phyloP scores from a whole-genome alignment of 2,888 invertebrate genomes.

The Ectemnius continuus region DNA sequence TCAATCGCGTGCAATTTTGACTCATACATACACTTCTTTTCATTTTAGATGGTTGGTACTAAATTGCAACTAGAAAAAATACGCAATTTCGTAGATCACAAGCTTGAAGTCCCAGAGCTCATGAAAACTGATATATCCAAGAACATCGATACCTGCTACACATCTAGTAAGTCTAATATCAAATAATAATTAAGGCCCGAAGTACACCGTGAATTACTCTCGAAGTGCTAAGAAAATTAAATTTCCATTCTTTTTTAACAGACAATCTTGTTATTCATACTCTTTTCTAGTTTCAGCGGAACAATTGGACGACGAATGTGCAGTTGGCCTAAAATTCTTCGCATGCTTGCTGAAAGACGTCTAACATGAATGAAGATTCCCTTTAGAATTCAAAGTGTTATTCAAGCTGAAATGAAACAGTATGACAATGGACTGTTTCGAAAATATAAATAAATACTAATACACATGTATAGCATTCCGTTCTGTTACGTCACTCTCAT shows the following conservation, averaged over 20 bases:
- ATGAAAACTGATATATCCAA: neutral
- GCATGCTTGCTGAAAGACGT: neutral
- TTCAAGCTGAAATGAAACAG: too few species aligned
- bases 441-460: too few species aligned
- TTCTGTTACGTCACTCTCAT: too few species aligned
- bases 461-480: too few species aligned
- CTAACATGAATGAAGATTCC: too few species aligned
- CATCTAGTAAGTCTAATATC: neutral
- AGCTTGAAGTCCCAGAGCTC: neutral
- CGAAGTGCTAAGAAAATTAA: too few species aligned
- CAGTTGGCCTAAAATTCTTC: neutral
- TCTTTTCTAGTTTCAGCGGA: slow-evolving; percentile 19
- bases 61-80: slow-evolving; percentile 6
- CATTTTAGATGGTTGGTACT: slow-evolving; percentile 6
- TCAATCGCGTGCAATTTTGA: too few species aligned
- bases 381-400: too few species aligned
- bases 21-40: too few species aligned
- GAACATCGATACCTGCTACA: neutral
- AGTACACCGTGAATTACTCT: too few species aligned
- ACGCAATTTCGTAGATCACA: neutral
- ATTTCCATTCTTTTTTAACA: too few species aligned
- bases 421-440: too few species aligned
- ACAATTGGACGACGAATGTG: slow-evolving; percentile 10
- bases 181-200: neutral
- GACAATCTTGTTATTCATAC: neutral